phyloP scores from a whole-genome alignment of 1,140 invertebrate species.

The Caenorhabditis latens region DNA sequence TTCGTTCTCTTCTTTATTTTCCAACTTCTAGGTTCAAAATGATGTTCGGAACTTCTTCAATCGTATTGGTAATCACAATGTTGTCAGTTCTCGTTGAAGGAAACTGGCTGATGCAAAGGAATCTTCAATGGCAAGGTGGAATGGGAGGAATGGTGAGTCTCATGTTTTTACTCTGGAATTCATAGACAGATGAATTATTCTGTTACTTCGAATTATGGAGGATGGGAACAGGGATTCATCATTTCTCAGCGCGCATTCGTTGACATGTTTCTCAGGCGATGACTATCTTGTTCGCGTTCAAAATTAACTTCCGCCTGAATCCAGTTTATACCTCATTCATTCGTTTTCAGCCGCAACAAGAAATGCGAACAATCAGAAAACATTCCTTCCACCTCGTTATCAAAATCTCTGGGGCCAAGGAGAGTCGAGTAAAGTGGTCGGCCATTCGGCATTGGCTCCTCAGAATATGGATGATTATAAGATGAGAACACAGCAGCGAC shows the following conservation, averaged over 20 bases:
- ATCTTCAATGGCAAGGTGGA: neutral
- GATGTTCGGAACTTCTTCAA: neutral
- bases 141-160: neutral
- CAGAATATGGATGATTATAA: constrained; percentile 52
- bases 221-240: too few relatives aligned
- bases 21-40: constrained; percentile 19
- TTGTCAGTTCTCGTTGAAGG: neutral
- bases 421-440: constrained; percentile 39
- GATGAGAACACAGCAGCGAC: constrained; percentile 33
- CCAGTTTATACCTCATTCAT: neutral
- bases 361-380: constrained; percentile 11
- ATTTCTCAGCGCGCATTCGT: too few relatives aligned
- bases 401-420: constrained; percentile 39
- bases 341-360: neutral
- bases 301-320: too few relatives aligned
- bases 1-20: neutral
- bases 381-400: constrained; percentile 40
- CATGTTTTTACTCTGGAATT: too few relatives aligned
- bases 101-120: constrained; percentile 8
- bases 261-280: too few relatives aligned
- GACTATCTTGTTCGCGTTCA: neutral
- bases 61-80: neutral
- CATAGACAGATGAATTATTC: too few relatives aligned
- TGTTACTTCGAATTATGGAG: too few relatives aligned
- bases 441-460: constrained; percentile 20